Evolutionary conservation across 2,888 invertebrate species (phyloP).

Genomic region (Alentia gelatinosa): DNA sequence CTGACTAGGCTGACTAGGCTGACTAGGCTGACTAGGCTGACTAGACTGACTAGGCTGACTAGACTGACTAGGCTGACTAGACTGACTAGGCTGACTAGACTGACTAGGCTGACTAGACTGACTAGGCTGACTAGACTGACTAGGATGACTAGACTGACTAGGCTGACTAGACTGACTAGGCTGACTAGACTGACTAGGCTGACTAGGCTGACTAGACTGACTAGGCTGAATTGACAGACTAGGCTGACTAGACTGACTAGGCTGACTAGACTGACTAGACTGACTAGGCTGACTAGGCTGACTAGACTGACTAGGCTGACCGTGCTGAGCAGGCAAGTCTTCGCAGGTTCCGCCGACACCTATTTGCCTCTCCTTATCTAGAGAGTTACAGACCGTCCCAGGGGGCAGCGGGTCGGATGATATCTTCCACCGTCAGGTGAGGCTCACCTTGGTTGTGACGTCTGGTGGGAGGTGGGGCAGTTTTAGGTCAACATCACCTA

Average conservation of each 20-base stretch:
- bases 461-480: too few species aligned
- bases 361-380: background rate
- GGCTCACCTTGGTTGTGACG: background rate
- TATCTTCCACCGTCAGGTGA: background rate
- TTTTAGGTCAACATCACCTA: too few species aligned
- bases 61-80: too few species aligned
- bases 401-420: background rate
- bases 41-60: background rate
- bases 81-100: background rate
- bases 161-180: background rate
- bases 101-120: background rate
- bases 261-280: background rate
- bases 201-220: background rate
- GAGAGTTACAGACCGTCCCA: background rate
- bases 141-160: too few species aligned
- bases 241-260: background rate
- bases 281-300: background rate
- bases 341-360: background rate
- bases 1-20: background rate
- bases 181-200: background rate
- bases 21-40: background rate
- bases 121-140: background rate
- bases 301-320: background rate
- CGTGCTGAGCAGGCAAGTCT: background rate
- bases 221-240: background rate